These are phyloP conservation scores for Phytoseiulus persimilis DNA, from an alignment of 2,888 invertebrate species.

Conservation along the genomic window DNA sequence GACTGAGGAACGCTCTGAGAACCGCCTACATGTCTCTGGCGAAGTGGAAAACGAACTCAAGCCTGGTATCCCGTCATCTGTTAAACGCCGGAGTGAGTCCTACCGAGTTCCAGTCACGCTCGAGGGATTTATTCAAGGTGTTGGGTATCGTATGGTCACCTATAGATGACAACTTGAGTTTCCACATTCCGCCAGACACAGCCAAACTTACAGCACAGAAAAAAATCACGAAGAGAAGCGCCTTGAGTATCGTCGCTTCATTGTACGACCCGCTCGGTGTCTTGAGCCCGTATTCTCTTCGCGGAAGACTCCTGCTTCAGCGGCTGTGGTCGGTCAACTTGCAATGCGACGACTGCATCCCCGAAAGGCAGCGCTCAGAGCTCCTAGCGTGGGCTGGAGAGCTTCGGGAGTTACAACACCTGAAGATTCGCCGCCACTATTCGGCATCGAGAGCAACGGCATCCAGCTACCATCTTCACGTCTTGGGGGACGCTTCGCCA, in stretches of 20 bases:
- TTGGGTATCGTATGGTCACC: slow-evolving; percentile 42
- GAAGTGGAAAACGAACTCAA: slow-evolving; percentile 44
- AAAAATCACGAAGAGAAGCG: slow-evolving; percentile 41
- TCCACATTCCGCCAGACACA: slow-evolving; percentile 1
- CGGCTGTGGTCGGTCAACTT: slow-evolving; percentile 44
- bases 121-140: slow-evolving; percentile 24
- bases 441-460: neutral
- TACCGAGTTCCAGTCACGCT: neutral
- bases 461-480: slow-evolving; percentile 1
- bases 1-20: slow-evolving; percentile 41
- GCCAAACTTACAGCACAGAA: neutral
- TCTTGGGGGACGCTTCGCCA: neutral
- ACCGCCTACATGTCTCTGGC: slow-evolving; percentile 43
- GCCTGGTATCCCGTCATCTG: slow-evolving; percentile 9
- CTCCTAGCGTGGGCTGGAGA: neutral
- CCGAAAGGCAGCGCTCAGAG: slow-evolving; percentile 1
- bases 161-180: slow-evolving; percentile 42
- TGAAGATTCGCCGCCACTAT: neutral
- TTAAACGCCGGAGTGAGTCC: neutral
- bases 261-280: slow-evolving; percentile 45
- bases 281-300: slow-evolving; percentile 41
- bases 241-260: slow-evolving; percentile 43
- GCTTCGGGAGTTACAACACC: neutral
- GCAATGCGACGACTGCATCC: slow-evolving; percentile 45
- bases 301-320: slow-evolving; percentile 46